Conservation (phyloP, 1,140 invertebrate genomes). For the Gryon sp. region DNA sequence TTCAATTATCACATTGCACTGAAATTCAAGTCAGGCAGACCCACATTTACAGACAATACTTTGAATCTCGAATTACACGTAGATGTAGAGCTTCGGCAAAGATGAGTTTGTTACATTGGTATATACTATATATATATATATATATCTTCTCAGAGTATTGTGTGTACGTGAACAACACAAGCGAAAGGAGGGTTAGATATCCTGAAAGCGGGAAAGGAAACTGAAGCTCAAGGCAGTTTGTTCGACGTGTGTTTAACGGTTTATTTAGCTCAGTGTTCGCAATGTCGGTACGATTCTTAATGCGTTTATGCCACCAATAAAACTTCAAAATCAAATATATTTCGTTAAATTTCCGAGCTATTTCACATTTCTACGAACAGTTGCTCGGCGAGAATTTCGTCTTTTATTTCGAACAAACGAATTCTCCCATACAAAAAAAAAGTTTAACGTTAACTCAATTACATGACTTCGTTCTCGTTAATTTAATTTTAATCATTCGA, state of each 20-base stretch:
- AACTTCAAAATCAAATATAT: slow-evolving; percentile 33
- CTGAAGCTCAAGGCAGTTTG: slow-evolving; percentile 57
- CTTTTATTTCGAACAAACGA: too few relatives aligned
- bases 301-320: slow-evolving; percentile 42
- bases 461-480: too few relatives aligned
- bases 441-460: too few relatives aligned
- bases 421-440: too few relatives aligned
- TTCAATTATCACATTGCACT: slow-evolving; percentile 45
- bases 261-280: slow-evolving; percentile 48
- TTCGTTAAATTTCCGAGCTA: slow-evolving; percentile 3
- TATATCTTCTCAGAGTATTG: too few relatives aligned
- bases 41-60: slow-evolving; percentile 57
- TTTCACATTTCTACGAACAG: too few relatives aligned
- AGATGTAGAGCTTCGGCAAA: slow-evolving; percentile 57
- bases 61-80: slow-evolving; percentile 60
- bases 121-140: slow-evolving; percentile 40
- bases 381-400: too few relatives aligned
- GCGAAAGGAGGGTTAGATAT: slow-evolving; percentile 46
- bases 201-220: slow-evolving; percentile 43
- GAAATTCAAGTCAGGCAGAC: slow-evolving; percentile 58
- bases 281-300: slow-evolving; percentile 42
- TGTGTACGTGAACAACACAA: slow-evolving; percentile 40
- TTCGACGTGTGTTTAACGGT: slow-evolving; percentile 58
- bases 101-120: slow-evolving; percentile 55
- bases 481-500: too few relatives aligned